A percentile compares a stretch with the other conserved stretches of the same genome.
Evolutionary conservation across 2,888 invertebrate genomes (phyloP).

Genomic region (Phyllotreta cruciferae): DNA sequence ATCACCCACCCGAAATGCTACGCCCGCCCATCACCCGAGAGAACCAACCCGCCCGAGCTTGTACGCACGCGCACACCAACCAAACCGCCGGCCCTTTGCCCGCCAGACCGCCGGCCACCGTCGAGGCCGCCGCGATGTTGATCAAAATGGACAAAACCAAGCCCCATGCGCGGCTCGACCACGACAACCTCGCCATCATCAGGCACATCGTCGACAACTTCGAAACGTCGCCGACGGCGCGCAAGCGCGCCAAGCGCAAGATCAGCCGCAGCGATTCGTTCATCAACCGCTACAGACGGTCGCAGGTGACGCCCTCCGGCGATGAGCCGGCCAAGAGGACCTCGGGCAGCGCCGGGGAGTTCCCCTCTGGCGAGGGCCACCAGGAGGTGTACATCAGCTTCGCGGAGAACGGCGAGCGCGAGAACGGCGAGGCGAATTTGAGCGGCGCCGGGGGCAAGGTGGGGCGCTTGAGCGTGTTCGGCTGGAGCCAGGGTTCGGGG

Average conservation of each 20-base stretch:
- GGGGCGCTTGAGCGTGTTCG: no score
- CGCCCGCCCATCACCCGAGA: no score
- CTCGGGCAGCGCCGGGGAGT: constrained; percentile 45
- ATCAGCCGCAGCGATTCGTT: constrained; percentile 51
- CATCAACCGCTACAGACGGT: constrained; percentile 49
- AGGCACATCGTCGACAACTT: constrained; percentile 57
- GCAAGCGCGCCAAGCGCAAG: constrained; percentile 19
- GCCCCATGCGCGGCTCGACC: constrained; percentile 18
- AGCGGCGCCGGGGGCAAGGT: no score
- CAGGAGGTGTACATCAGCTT: constrained; percentile 55
- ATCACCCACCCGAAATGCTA: no score
- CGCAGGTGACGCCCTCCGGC: constrained; percentile 50
- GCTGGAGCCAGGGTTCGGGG: no score
- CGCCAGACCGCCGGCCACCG: no score
- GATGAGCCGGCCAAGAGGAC: constrained; percentile 46
- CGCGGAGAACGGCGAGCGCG: constrained; percentile 50
- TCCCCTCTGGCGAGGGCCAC: constrained; percentile 49
- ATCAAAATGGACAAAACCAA: no score
- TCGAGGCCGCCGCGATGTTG: no score
- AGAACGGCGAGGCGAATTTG: constrained; percentile 52
- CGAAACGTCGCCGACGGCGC: constrained; percentile 39
- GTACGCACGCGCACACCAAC: no score
- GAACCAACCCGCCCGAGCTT: no score
- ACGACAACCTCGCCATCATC: constrained; percentile 56
- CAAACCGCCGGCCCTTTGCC: no score